Base-by-base conservation (phyloP, 53 echinoderm and acorn worm species). In the Arbacia lixula region DNA sequence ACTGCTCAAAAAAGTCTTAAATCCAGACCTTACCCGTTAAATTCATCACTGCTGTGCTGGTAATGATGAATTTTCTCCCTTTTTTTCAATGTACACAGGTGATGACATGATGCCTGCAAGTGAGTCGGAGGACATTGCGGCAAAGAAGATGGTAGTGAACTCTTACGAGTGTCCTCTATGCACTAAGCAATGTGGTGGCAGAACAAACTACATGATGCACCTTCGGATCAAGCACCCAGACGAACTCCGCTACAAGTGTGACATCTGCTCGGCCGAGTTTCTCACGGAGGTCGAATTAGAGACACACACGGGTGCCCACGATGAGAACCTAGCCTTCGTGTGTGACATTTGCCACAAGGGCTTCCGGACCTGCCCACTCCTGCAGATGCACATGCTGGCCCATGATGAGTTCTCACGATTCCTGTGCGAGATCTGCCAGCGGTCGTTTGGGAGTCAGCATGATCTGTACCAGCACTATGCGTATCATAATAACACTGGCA, bases 191-290 rank as follows among this genome's bases (percentile, higher is more conserved):
- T 69, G 69, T 27, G 69, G 69, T 3, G 43, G 43, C 69, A 69
- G 69, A 69, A 43, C 69, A 26, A 69, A 69, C n/a, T 69, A 42
- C 28, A 14, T 43, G 26, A 43, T 69, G 1, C 69, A 69, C 12
- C 43, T 69, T 4, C 40, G 69, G 43, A 69, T 69, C 4, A 69
- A 69, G 69, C 69, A 69, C 43, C 41, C 69, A 5, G 43, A 69
- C 41, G 40, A 69, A 41, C 69, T 69, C 19, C 42, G 41, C 5
- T 27, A 69, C 4, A 43, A 42, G 34, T 69, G 69, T 43, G 42
- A 6, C 24, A 14, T 69, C 12, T 69, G 69, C 16, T 40, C 27
- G 43, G 12, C 3, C 10, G 43, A 43, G 36, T 69, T 69, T 36
- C 19, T 36, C 43, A 41, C 69, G 2, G 69, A 69, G 42, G 34